Evolutionary conservation across 1,140 invertebrate species (phyloP), one percentile per base, ranked within the genome.

Genomic region (Antheraea mylitta): DNA sequence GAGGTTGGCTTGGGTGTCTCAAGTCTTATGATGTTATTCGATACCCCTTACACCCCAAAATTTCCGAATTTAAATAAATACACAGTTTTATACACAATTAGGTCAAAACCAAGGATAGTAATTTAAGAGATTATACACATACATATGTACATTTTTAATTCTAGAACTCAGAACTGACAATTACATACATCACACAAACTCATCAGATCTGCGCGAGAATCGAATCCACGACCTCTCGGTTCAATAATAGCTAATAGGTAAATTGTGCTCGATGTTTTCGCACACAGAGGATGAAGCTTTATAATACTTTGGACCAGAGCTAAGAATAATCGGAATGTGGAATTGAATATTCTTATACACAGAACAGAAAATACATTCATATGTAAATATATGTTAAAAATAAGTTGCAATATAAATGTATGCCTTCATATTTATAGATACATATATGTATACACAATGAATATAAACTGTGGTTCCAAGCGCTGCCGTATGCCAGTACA

Each of bases 401-500:
- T 42, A 42, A 42, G 38, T 42, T 9, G 3, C 8, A 42, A 42
- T 42, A 42, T 42, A 30, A 30, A 16, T 53, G 4, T 53, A 53
- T 53, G 45, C 8, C 11, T 42, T 42, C 38, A 42, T 53, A 53
- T 53, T 16, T 53, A 53, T 13, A 53, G 45, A 53, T 16, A 53
- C 6, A 53, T n/a, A 13, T 16, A 53, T 53, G 16, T 53, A 60
- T 62, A 70, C 64, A 66, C 42, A 64, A 65, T 66, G 38, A 48
- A 63, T 73, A 53, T 53, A 53, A 53, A 53, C 45, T 13, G 64
- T 61, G 69, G 78, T 77, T 74, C 76, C 76, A 70, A 75, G 75
- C 74, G 73, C 64, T 70, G 63, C 45, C 68, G 61, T 65, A 66
- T 68, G 65, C 77, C 68, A 74, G 74, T 76, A 80, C 80, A 79